Base-by-base conservation (phyloP, 2,113 vertebrate species). In the Illadopsis cleaveri region DNA sequence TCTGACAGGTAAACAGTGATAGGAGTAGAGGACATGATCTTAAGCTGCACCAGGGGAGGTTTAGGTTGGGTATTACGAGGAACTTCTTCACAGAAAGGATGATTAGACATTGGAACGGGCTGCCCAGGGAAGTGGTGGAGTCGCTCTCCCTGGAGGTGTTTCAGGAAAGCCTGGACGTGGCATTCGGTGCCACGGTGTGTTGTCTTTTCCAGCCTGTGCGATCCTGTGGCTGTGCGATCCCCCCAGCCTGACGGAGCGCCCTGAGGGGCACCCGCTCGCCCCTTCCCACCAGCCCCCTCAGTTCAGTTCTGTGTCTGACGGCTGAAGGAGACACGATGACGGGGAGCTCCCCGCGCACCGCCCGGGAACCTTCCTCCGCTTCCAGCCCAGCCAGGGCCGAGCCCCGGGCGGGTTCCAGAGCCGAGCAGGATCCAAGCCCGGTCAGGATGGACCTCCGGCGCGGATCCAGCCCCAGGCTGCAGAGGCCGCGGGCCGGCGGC, bases 281-380 rank as follows among this genome's bases (percentile, higher is more conserved):
- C 19, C 42, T 13, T 35, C 15, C 33, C 25, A 10, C n/a, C 72
- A 3, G 0, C 38, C 6, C 65, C 30, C 78, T 28, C n/a, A 13
- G 15, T 0, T 8, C 58, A 10, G 13, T 2, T 5, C 20, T 3
- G 27, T 2, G 3, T 2, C 61, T 37, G 3, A 6, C 2, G 56
- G 35, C 45, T 21, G 51, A 15, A 18, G 50, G 12, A 30, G n/a
- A 6, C 40, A 5, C 1, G 14, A 8, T 5, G 22, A 31, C 19
- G 14, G 44, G 19, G 4, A 12, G 31, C 31, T 11, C 40, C 31
- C 56, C 13, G 3, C 3, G 9, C 62, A 5, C 28, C 15, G 11
- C 50, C 15, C 7, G 11, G n/a, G 9, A n/a, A 7, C 35, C 18
- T 15, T 60, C 6, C 60, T 11, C 28, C 40, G 2, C 3, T 12